Percentiles rank a stretch among this genome's conserved stretches.
These are phyloP conservation scores for Lycopodina hypogea DNA, from an alignment of 37 sponge, comb jelly and placozoan genomes.

Conservation along the genomic window DNA sequence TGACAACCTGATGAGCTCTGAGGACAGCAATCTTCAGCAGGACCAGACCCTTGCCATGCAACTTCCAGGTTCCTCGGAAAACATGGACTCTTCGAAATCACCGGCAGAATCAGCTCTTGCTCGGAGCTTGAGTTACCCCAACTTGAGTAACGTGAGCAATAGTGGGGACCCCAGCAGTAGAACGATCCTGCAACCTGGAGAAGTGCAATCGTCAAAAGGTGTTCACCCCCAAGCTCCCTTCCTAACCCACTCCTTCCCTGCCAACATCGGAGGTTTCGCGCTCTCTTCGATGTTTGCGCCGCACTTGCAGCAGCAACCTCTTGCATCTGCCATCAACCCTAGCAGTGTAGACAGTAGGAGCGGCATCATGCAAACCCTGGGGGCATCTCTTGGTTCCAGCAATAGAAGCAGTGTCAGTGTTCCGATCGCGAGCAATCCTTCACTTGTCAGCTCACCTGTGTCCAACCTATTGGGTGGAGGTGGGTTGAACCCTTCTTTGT, in stretches of 20 bases:
- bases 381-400: neutral
- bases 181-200: neutral
- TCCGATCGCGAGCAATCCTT: neutral
- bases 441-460: neutral
- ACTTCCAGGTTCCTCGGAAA: neutral
- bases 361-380: neutral
- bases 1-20: neutral
- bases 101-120: neutral
- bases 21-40: neutral
- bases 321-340: neutral
- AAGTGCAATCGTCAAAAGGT: neutral
- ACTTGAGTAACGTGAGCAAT: neutral
- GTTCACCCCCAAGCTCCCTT: neutral
- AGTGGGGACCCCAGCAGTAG: neutral
- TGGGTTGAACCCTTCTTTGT: neutral
- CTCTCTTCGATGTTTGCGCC: conserved; percentile 7
- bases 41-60: neutral
- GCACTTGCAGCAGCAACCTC: neutral
- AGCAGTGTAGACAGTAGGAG: neutral
- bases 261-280: neutral
- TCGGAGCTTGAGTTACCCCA: neutral
- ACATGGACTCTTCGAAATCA: neutral
- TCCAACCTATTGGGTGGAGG: neutral
- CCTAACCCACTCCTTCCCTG: neutral
- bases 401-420: neutral